Conservation (phyloP, 92 coral and sea anemone genomes). For the Plumapathes pennacea region DNA sequence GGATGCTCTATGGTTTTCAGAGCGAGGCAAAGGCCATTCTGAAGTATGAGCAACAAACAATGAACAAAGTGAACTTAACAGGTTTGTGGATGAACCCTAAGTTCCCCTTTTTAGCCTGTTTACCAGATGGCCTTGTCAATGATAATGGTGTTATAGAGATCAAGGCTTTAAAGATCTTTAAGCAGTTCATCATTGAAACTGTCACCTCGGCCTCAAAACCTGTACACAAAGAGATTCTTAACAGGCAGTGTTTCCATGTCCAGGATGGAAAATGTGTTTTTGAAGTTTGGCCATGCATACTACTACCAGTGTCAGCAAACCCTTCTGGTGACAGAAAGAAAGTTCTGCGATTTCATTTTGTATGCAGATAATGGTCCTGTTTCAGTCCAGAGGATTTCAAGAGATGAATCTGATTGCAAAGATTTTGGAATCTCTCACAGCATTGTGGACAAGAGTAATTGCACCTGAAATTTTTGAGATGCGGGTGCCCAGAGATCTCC, state of each 20-base stretch:
- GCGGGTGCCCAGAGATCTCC: conserved; percentile 57
- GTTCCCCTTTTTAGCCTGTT: conserved; percentile 41
- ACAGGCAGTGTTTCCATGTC: conserved; percentile 47
- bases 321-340: conserved; percentile 55
- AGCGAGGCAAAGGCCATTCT: conserved; percentile 17
- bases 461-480: conserved; percentile 67
- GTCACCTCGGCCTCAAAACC: background rate
- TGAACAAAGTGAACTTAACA: conserved; percentile 2
- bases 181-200: conserved; percentile 33
- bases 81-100: conserved; percentile 59
- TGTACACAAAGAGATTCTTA: conserved; percentile 24
- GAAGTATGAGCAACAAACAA: conserved; percentile 5
- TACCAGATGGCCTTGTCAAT: conserved; percentile 41
- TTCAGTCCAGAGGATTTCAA: conserved; percentile 51
- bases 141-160: conserved; percentile 39
- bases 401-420: conserved; percentile 47
- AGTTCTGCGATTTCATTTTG: conserved; percentile 44
- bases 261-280: conserved; percentile 19
- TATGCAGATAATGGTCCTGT: conserved; percentile 51
- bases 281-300: conserved; percentile 39
- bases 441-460: conserved; percentile 57
- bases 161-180: conserved; percentile 48
- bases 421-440: conserved; percentile 18
- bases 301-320: conserved; percentile 47
- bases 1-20: background rate